Base-by-base conservation (phyloP, 2,888 invertebrate species). In the Pachliopta kotzebuea region DNA sequence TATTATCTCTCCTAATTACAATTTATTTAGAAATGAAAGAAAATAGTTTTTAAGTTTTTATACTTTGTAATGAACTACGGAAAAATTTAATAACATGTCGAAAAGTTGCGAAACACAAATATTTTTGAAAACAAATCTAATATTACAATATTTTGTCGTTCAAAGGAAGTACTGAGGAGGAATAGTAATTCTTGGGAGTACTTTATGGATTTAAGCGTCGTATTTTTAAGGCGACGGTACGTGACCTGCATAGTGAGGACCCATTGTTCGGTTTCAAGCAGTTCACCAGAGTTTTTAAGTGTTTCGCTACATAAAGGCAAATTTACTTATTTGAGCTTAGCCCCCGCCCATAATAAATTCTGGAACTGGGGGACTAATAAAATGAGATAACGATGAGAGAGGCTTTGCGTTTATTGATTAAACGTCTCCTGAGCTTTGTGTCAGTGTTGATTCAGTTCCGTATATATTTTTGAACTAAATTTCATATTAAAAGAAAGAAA, bases 141-240 rank as follows among this genome's bases (percentile, higher is more conserved):
- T 85, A 86, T 83, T 83, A 81, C 80, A 84, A 84, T 84, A 76
- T 72, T 74, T 80, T 81, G 83, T 78, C 79, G 79, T 82, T 84
- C 84, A 85, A 87, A 85, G 83, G 81, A 84, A 85, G 80, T 80
- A 84, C 83, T 75, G 77, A 78, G 77, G 74, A 81, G 79, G 85
- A 87, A 88, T 86, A 86, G 86, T 85, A 88, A 87, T 86, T 85
- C 85, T 84, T 83, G 78, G 76, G 75, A 83, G 84, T 88, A 86
- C 86, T 89, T 86, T 87, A 88, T 89, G 80, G 87, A 88, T 87
- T 90, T 87, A 86, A 87, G 83, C 84, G 85, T 76, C 83, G 86
- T 85, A 88, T 88, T 90, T 89, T 89, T 88, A 90, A 89, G 89
- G 86, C 85, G 86, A 84, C 82, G 78, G 79, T 76, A 90, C 90